A percentile compares a stretch with the other conserved stretches of the same genome.
These are phyloP conservation scores for Contarinia nasturtii DNA, from an alignment of 1,140 invertebrate species.

Conservation along the genomic window DNA sequence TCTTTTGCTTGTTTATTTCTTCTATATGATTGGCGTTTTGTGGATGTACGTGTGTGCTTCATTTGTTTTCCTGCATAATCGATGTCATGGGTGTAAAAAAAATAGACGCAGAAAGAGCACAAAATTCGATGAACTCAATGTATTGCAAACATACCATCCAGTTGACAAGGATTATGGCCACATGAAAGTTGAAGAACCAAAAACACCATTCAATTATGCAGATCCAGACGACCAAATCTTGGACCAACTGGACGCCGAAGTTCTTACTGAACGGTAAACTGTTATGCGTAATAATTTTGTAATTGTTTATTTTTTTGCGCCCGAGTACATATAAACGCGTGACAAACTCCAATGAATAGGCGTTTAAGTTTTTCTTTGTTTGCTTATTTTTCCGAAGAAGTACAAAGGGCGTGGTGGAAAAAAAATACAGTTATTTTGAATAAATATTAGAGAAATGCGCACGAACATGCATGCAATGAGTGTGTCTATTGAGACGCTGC, in stretches of 20 bases:
- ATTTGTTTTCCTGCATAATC: no score
- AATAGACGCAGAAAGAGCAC: conserved; percentile 42
- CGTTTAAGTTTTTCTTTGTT: neutral
- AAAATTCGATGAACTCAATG: conserved; percentile 99
- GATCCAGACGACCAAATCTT: conserved; percentile 47
- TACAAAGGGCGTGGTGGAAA: neutral
- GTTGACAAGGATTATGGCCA: conserved; percentile 97
- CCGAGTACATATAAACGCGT: conserved; percentile 2
- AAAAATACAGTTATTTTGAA: neutral
- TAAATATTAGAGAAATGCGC: no score
- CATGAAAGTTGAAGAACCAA: conserved; percentile 98
- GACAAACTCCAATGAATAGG: neutral
- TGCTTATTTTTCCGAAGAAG: neutral
- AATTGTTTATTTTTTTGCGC: conserved; percentile 2
- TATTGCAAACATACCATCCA: conserved; percentile 93
- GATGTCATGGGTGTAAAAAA: no score
- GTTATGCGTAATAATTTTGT: conserved; percentile 3
- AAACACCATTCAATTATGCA: conserved; percentile 83
- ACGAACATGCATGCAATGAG: no score
- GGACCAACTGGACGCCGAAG: conserved; percentile 55
- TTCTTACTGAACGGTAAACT: conserved; percentile 49
- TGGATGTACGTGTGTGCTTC: no score
- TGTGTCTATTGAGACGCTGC: no score
- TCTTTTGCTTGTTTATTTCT: neutral
- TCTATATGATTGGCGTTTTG: no score